Base-by-base conservation (phyloP, 2,888 invertebrate genomes). In the Pecten maximus region DNA sequence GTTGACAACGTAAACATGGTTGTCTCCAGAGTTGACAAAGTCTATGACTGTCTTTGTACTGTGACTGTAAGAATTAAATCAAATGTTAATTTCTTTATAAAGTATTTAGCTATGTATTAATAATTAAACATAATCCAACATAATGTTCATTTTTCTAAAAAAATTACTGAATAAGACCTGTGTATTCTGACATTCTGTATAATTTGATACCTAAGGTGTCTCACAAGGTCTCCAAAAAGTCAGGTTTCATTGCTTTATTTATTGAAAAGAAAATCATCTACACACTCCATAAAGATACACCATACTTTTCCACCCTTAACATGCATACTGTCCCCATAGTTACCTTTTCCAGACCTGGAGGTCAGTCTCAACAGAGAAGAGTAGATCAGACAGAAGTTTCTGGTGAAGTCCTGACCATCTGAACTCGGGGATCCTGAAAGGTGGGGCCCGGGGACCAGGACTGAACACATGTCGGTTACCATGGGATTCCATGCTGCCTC, bases 371-470 rank as follows among this genome's bases (percentile, higher is more conserved):
- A 99, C 97, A 0, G 99, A 99, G 97, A 99, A 99, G 48, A 99
- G 97, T 54, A 99, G 98, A 97, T 99, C 99, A 23, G 99, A 99
- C 0, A 99, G 97, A 90, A 99, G 97, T 92, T 99, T 97, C 97
- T 99, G 99, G 97, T 99, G 99, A 94, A 99, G 99, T 97, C 99
- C 98, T 0, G 99, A 99, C 99, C 99, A 99, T 95, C 99, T 98
- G 97, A 99, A 99, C 97, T 99, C 99, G 40, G 99, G 99, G 96
- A 99, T 99, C 94, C 99, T 98, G 97, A 99, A 99, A 3, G 99
- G 96, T 86, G 96, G 96, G 15, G 96, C 96, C 44, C 96, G 93
- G 0, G 96, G 96, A 50, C 96, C 97, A 6, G 96, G 96, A 91
- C 96, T 96, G 93, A 96, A 96, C 90, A 96, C 95, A 90, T 96